These are phyloP conservation scores for Sturmia bella DNA, from an alignment of 2,888 invertebrate species.

Conservation along the genomic window DNA sequence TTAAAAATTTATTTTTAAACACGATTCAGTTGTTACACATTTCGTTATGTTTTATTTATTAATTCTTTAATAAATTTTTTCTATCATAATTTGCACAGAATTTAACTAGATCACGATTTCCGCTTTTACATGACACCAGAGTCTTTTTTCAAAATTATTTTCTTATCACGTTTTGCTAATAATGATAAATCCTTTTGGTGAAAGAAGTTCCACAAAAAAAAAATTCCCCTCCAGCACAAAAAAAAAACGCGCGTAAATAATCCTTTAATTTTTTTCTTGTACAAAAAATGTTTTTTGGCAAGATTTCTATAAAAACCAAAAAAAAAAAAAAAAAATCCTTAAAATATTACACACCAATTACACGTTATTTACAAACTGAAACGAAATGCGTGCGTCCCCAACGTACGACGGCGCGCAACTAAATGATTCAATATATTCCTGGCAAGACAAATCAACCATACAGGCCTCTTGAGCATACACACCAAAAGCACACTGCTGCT, in stretches of 20 bases:
- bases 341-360: constrained; percentile 53
- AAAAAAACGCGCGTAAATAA: constrained; percentile 39
- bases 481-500: constrained; percentile 28
- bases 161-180: constrained; percentile 58
- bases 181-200: constrained; percentile 51
- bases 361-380: constrained; percentile 64
- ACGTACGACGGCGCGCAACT: constrained; percentile 82
- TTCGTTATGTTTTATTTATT: constrained; percentile 4
- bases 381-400: constrained; percentile 80
- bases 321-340: constrained; percentile 45
- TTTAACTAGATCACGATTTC: constrained; percentile 62
- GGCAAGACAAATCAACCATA: constrained; percentile 50
- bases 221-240: neutral
- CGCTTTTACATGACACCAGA: constrained; percentile 30
- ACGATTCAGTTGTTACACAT: constrained; percentile 28
- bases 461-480: constrained; percentile 25
- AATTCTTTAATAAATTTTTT: constrained; percentile 3
- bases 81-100: constrained; percentile 36
- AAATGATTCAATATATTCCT: constrained; percentile 76
- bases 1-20: constrained; percentile 12
- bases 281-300: neutral
- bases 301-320: neutral
- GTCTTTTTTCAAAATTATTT: neutral
- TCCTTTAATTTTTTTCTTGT: constrained; percentile 39
- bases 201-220: constrained; percentile 7